Base-by-base conservation (phyloP, 35 echinoderm and acorn worm genomes). In the Ptychodera flava region DNA sequence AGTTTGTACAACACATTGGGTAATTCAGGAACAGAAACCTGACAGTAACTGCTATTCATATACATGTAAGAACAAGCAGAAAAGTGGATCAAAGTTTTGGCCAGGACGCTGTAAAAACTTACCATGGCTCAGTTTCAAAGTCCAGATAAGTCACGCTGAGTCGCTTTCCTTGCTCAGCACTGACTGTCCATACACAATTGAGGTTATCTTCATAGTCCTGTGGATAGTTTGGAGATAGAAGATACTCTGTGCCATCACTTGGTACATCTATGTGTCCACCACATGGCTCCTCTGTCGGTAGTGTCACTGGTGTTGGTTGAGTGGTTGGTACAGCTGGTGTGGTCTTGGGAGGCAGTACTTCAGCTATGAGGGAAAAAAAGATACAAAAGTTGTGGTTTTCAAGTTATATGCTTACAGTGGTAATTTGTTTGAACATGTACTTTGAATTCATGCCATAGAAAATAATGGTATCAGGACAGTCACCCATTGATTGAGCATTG, bases 121-220 rank as follows among this genome's bases (percentile, higher is more conserved):
- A 64, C 45, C 6, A 12, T 64, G 6, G 6, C 37, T 99, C 96
- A 0, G 91, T 83, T 0, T 80, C 78, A 28, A 99, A 94, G 31
- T 89, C 86, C 36, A 83, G 79, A 78, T 94, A 90, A 28, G 77
- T 38, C 34, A 94, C 38, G 15, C 90, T 91, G n/a, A 99, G 77
- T 31, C 88, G 77, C 6, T 90, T 90, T 37, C 96, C 96, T 1
- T 84, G 79, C 0, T 85, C 84, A 33, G 90, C 83, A 28, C 31
- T 78, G 37, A 99, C 33, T 1, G 77, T 75, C 96, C 96, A 99
- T 28, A 90, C 93, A 36, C 96, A 99, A 37, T 99, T 79, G 35
- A 91, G 88, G 31, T 94, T 85, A 52, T 99, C 92, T 1, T 91
- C 92, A 80, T 99, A 99, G 16, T 88, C 79, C 28, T 88, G 45